Evolutionary conservation across 2,797 vertebrate genomes (phyloP).

Genomic region (Crax fasciolata): DNA sequence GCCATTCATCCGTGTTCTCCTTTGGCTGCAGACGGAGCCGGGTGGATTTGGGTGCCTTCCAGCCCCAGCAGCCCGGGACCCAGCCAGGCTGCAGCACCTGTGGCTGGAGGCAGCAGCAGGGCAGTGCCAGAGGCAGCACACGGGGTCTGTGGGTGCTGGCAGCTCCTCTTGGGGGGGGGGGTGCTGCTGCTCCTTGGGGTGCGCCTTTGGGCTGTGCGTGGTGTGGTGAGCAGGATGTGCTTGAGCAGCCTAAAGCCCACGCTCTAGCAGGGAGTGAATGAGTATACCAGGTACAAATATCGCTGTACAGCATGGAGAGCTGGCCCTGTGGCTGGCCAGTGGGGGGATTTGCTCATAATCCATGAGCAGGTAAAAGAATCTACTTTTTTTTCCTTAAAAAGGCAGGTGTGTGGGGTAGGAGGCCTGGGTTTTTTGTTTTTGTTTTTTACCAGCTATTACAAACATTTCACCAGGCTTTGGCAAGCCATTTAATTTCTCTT

Average conservation of each 20-base stretch:
- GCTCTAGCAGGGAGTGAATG: not conserved
- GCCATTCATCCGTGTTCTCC: not conserved
- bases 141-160: not conserved
- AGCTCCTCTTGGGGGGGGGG: not conserved
- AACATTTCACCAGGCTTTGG: not conserved
- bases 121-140: not conserved
- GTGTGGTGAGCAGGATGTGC: not conserved
- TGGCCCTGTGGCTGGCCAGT: not conserved
- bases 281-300: not conserved
- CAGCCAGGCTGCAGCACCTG: constrained; percentile 14
- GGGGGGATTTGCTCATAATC: not conserved
- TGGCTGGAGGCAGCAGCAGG: fast-evolving
- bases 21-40: not conserved
- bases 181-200: not conserved
- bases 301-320: not conserved
- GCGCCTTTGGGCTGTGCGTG: fast-evolving
- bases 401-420: not conserved
- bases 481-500: not conserved
- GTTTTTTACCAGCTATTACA: not conserved
- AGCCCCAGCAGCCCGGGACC: not conserved
- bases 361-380: not conserved
- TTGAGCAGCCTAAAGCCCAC: not conserved
- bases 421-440: not conserved
- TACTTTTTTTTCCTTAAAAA: not conserved
- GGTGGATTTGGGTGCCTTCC: not conserved